phyloP scores from a whole-genome alignment of 1,140 invertebrate species.

The Coboldia fuscipes region DNA sequence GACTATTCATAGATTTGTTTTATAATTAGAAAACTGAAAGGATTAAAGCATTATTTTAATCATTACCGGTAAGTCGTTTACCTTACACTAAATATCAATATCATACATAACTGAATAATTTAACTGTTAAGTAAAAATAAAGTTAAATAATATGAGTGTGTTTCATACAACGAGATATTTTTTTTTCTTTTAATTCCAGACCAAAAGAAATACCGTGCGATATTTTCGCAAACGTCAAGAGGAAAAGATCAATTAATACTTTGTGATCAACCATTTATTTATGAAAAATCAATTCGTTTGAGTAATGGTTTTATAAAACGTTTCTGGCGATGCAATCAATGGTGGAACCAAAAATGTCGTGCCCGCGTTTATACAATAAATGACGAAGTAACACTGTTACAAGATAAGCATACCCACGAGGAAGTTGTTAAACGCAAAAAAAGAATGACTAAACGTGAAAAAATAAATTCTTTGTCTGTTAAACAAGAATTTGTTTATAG shows the following conservation, averaged over 20 bases:
- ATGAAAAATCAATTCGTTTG: constrained; percentile 17
- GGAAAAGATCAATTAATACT: constrained; percentile 19
- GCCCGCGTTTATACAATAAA: constrained; percentile 19
- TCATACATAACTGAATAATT: no score
- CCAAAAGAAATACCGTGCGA: constrained; percentile 6
- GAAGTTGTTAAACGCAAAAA: constrained; percentile 20
- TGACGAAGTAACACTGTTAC: constrained; percentile 15
- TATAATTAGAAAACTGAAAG: no score
- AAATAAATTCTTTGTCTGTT: no score
- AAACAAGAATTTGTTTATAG: no score
- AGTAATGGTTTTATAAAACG: constrained; percentile 17
- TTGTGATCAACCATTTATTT: constrained; percentile 20
- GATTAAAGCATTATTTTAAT: no score
- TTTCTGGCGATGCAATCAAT: constrained; percentile 20
- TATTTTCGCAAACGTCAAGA: constrained; percentile 17
- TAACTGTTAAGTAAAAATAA: background rate
- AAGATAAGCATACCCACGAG: constrained; percentile 19
- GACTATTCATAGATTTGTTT: no score
- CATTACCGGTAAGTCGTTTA: no score
- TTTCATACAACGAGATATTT: no score
- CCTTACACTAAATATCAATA: no score
- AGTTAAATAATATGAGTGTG: background rate
- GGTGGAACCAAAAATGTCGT: constrained; percentile 21
- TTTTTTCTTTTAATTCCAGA: background rate
- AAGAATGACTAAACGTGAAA: constrained; percentile 10